Evolutionary conservation across 2,797 vertebrate genomes (phyloP), one percentile per base, ranked within the genome.

Genomic region (Sebastes kiyomatsui): DNA sequence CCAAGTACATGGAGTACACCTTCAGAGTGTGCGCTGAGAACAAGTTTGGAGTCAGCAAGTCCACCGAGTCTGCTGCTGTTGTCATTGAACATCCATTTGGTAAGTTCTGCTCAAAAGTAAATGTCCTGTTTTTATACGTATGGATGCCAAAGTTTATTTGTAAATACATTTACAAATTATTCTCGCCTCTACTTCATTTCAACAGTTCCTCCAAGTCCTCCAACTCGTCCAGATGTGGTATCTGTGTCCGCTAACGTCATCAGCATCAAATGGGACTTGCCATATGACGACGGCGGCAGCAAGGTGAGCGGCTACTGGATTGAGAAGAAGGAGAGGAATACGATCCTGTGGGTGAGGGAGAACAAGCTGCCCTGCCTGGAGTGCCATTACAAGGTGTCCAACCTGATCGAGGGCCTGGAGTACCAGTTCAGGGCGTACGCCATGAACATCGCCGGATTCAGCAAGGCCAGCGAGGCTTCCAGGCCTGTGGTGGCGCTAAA

Each of bases 311-410:
- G 98, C 79, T 99, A 99, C 82, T 99, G 98, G 99, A 98, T 99
- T 83, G 99, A 99, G 93, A 99, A 98, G 95, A 99, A 99, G 87
- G 99, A 99, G 90, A 97, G 98, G 33, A 99, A 99, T 91, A 99
- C 98, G 1, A 99, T 99, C 81, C 95, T 99, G 72, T 99, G 99
- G 99, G 97, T 98, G 88, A 97, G 98, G 80, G 99, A 99, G 93
- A 99, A 99, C 95, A 99, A 99, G 93, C 94, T 97, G 23, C 98
- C 97, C 6, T 99, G 97, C 88, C 93, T 96, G 83, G 99, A 99
- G 32, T 97, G 97, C 78, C 96, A 97, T 75, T 99, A 97, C 93
- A 99, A 99, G 95, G 95, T 98, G 72, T 97, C 94, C 1, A 96
- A 91, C 82, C 92, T 99, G 85, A 98, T 99, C 6, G 97, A 99